A percentile compares a stretch with the other conserved stretches of the same genome.
These are phyloP conservation scores for Mylabris phalerata DNA, from an alignment of 1,140 invertebrate species.

Conservation along the genomic window DNA sequence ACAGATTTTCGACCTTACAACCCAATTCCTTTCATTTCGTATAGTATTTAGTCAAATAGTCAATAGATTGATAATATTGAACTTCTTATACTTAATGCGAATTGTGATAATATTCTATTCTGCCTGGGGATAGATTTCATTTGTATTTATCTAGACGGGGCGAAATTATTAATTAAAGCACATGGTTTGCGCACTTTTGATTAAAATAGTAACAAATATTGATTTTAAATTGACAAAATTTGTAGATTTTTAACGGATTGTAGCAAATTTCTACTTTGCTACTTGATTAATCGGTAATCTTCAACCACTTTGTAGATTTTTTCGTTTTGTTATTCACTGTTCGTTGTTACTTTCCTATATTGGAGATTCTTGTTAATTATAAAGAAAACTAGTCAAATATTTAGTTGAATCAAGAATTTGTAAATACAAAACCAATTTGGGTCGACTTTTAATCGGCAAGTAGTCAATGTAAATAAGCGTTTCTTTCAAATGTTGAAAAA, in stretches of 20 bases:
- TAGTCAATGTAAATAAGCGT: constrained; percentile 22
- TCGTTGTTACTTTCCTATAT: no score
- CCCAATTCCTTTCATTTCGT: no score
- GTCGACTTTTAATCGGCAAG: constrained; percentile 3
- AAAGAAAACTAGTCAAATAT: not conserved
- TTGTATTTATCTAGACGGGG: constrained; percentile 5
- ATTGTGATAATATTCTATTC: constrained; percentile 26
- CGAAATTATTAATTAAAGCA: constrained; percentile 19
- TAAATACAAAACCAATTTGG: constrained; percentile 6
- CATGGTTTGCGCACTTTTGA: constrained; percentile 16
- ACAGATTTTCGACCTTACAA: constrained; percentile 16
- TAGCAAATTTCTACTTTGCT: constrained; percentile 24
- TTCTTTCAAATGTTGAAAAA: constrained; percentile 13
- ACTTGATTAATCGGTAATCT: constrained; percentile 5
- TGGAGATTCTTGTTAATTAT: no score
- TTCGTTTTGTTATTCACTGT: no score
- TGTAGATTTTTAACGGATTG: constrained; percentile 15
- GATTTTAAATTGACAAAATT: constrained; percentile 4
- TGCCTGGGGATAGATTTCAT: constrained; percentile 24
- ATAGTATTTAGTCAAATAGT: constrained; percentile 13
- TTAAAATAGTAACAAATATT: no score
- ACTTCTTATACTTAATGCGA: constrained; percentile 16
- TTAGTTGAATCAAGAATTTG: constrained; percentile 13
- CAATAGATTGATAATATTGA: constrained; percentile 7
- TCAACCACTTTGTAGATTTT: no score